phyloP scores from a whole-genome alignment of 2,113 vertebrate species.

The Triplophysa tibetana region DNA sequence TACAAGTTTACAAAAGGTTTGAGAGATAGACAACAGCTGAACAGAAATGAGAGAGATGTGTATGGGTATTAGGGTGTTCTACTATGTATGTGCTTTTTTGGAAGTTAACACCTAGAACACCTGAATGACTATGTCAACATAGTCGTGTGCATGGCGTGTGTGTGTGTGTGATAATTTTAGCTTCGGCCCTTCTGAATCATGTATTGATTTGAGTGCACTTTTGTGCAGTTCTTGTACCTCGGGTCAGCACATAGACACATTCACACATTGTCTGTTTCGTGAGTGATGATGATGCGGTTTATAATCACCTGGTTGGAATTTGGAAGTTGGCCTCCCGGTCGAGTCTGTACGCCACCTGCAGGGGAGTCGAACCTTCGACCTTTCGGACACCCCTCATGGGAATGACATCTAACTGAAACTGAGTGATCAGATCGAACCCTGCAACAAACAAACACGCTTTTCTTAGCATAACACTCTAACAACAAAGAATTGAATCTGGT shows the following conservation, averaged over 20 bases:
- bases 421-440: constrained; percentile 81
- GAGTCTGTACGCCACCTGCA: constrained; percentile 80
- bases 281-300: neutral
- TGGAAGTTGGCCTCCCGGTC: constrained; percentile 81
- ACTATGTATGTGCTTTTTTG: constrained; percentile 60
- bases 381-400: constrained; percentile 77
- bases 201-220: neutral
- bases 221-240: neutral
- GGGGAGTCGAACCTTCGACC: constrained; percentile 78
- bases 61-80: neutral
- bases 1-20: neutral
- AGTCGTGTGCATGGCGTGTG: neutral
- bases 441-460: neutral
- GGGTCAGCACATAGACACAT: neutral
- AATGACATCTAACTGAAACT: constrained; percentile 79
- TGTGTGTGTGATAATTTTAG: constrained; percentile 9
- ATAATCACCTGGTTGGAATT: constrained; percentile 78
- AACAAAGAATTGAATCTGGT: neutral
- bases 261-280: neutral
- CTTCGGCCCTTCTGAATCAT: neutral
- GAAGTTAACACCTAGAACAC: constrained; percentile 69
- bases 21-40: neutral
- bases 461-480: neutral
- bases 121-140: constrained; percentile 56
- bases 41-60: neutral